phyloP scores from a whole-genome alignment of 2,113 vertebrate genomes.

The Actenoides lindsayi region DNA sequence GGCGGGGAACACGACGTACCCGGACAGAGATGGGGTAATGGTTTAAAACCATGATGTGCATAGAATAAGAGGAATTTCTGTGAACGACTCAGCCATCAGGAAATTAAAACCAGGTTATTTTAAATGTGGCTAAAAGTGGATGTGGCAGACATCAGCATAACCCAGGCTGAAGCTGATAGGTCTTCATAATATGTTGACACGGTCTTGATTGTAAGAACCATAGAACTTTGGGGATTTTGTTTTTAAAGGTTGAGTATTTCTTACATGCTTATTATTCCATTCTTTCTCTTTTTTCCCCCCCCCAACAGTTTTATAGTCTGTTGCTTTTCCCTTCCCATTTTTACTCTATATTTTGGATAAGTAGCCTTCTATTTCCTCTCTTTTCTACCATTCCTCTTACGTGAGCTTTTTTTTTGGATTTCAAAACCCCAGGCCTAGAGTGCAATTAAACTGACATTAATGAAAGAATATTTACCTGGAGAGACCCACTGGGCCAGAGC shows the following conservation, averaged over 20 bases:
- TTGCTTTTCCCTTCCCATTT: not conserved
- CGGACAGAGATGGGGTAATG: not conserved
- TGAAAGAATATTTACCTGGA: not conserved
- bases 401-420: not conserved
- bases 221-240: not conserved
- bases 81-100: not conserved
- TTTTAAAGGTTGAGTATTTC: not conserved
- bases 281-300: not conserved
- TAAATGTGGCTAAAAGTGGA: not conserved
- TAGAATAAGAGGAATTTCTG: not conserved
- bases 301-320: not conserved
- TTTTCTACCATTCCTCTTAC: not conserved
- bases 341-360: not conserved
- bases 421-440: not conserved
- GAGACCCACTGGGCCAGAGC: not conserved
- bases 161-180: not conserved
- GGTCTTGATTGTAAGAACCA: not conserved
- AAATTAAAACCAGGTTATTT: not conserved
- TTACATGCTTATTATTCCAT: not conserved
- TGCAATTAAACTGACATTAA: not conserved
- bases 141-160: not conserved
- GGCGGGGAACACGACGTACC: fast-evolving
- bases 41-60: not conserved
- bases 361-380: not conserved
- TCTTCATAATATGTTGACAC: not conserved